Evolutionary conservation across 2,113 vertebrate genomes (phyloP).

Genomic region (Cinclus cinclus): DNA sequence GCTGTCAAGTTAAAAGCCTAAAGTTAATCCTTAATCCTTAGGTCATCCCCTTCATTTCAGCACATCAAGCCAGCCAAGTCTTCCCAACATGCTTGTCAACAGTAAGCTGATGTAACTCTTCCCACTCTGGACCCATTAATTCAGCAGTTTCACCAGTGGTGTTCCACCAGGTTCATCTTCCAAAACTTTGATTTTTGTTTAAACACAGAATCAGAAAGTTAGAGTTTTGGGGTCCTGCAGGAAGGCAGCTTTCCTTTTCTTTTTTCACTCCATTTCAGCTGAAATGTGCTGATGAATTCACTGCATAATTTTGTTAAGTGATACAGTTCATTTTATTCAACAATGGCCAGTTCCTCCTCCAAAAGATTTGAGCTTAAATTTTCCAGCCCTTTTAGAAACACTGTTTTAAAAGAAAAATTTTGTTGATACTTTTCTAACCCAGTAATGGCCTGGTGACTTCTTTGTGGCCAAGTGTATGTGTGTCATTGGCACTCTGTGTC

Average conservation of each 20-base stretch:
- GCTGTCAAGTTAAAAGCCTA: slow-evolving; percentile 4
- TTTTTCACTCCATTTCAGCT: background rate
- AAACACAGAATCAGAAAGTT: background rate
- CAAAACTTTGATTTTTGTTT: background rate
- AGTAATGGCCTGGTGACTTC: background rate
- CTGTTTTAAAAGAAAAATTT: background rate
- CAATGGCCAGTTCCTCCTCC: background rate
- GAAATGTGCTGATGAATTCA: background rate
- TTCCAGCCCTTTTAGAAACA: background rate
- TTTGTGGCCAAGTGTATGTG: background rate
- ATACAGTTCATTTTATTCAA: background rate
- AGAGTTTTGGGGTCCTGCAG: background rate
- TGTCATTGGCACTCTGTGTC: background rate
- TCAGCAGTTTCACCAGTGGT: background rate
- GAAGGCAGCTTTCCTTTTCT: background rate
- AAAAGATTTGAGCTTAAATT: background rate
- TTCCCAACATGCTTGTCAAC: background rate
- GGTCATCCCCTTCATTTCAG: slow-evolving; percentile 39
- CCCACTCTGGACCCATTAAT: background rate
- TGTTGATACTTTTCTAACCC: background rate
- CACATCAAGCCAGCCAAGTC: background rate
- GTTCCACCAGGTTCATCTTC: background rate
- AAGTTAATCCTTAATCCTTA: slow-evolving; percentile 38
- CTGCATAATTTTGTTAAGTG: background rate
- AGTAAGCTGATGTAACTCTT: background rate